A percentile compares a stretch with the other conserved stretches of the same genome.
Evolutionary conservation across 2,888 invertebrate species (phyloP).

Genomic region (Eudemis profundana): DNA sequence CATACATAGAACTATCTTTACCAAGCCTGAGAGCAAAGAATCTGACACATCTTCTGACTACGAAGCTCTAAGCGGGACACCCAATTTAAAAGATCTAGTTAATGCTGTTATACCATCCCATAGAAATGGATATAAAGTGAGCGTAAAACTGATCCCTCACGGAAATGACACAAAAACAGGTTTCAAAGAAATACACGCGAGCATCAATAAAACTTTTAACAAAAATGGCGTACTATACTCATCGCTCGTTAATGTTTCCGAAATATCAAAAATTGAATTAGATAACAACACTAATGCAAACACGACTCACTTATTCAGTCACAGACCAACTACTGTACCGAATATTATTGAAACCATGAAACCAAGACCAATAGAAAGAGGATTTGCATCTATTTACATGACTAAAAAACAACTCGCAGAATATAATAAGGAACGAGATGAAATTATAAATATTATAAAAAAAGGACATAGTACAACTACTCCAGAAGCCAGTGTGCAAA

Average conservation of each 20-base stretch:
- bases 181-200: conserved; percentile 75
- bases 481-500: conserved; percentile 35
- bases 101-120: conserved; percentile 53
- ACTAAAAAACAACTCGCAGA: background rate
- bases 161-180: conserved; percentile 59
- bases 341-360: conserved; percentile 38
- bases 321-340: conserved; percentile 1
- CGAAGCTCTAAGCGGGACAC: conserved; percentile 41
- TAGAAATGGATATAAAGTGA: conserved; percentile 66
- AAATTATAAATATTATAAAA: conserved; percentile 54
- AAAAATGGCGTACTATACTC: conserved; percentile 69
- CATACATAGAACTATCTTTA: background rate
- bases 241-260: conserved; percentile 72
- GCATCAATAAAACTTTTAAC: conserved; percentile 74
- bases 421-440: conserved; percentile 56
- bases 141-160: conserved; percentile 73
- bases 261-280: conserved; percentile 71
- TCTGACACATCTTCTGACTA: conserved; percentile 42
- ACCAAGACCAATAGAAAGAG: conserved; percentile 58
- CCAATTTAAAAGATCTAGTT: conserved; percentile 56
- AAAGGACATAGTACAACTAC: conserved; percentile 14
- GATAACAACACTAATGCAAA: conserved; percentile 52
- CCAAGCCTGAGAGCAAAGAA: conserved; percentile 34
- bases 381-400: background rate
- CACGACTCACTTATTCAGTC: background rate